These are phyloP conservation scores for Stenotaenia linearis DNA, from an alignment of 2,888 invertebrate genomes.

Conservation along the genomic window DNA sequence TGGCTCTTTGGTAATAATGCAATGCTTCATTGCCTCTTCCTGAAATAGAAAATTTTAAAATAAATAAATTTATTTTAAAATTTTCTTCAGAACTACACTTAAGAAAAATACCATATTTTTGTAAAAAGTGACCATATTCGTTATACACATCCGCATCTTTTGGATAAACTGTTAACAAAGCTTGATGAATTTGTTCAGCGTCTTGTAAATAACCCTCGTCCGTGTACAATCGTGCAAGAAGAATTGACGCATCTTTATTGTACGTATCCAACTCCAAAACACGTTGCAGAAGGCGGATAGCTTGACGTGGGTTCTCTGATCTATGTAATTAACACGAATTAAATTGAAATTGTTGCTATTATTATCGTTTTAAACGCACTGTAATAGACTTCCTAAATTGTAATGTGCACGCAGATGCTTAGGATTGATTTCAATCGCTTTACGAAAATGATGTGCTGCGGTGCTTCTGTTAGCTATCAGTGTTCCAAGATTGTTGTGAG, in stretches of 20 bases:
- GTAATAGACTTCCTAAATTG: neutral
- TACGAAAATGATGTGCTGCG: neutral
- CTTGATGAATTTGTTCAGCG: neutral
- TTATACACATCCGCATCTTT: neutral
- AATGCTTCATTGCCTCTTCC: conserved; percentile 56
- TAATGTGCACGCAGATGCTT: neutral
- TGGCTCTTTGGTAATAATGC: conserved; percentile 55
- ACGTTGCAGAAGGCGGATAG: neutral
- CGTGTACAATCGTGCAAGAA: neutral
- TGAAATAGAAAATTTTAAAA: conserved; percentile 44
- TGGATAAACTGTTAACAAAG: neutral
- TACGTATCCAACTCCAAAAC: neutral
- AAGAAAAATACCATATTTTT: neutral
- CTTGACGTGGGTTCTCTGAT: neutral
- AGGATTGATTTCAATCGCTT: neutral
- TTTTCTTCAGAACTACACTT: no score
- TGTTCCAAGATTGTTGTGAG: neutral
- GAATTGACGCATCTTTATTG: neutral
- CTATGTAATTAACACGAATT: neutral
- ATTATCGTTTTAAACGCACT: neutral
- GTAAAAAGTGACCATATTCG: neutral
- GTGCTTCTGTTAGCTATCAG: neutral
- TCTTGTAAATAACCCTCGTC: neutral
- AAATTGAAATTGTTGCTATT: neutral
- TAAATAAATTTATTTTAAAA: no score